phyloP scores from a whole-genome alignment of 2,797 vertebrate species.

The Sebastes taczanowskii region DNA sequence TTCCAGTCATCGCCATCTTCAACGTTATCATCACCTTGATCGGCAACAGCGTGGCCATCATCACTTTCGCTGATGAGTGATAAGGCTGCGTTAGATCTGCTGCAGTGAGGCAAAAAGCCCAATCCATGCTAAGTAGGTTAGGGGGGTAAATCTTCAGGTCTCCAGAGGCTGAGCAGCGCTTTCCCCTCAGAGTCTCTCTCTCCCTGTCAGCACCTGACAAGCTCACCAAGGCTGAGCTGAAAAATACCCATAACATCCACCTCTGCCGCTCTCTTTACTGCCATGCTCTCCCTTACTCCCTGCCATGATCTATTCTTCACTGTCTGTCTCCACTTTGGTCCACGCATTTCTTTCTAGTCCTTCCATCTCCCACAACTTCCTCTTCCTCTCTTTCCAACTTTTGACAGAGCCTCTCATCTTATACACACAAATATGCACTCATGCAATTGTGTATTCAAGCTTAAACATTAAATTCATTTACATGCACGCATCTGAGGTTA shows the following conservation, averaged over 20 bases:
- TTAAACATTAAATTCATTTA: constrained; percentile 1
- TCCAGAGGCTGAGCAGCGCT: constrained; percentile 60
- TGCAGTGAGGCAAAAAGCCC: constrained; percentile 52
- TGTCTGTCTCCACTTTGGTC: constrained; percentile 58
- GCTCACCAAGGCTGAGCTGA: constrained; percentile 68
- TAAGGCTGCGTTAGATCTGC: constrained; percentile 57
- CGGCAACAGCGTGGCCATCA: constrained; percentile 28
- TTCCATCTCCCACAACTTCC: constrained; percentile 37
- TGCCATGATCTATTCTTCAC: constrained; percentile 63
- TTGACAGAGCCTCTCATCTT: constrained; percentile 10
- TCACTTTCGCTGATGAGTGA: constrained; percentile 57
- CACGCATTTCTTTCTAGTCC: constrained; percentile 33
- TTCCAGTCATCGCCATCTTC: constrained; percentile 37
- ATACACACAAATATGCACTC: background rate
- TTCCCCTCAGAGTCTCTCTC: constrained; percentile 60
- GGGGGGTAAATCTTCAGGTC: constrained; percentile 74
- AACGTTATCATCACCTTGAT: constrained; percentile 51
- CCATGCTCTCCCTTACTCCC: constrained; percentile 59
- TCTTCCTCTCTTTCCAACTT: background rate
- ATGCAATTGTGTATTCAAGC: constrained; percentile 17
- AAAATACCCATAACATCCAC: constrained; percentile 68
- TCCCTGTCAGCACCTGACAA: constrained; percentile 73
- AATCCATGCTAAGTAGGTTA: constrained; percentile 78
- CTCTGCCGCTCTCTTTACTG: constrained; percentile 63
- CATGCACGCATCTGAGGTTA: background rate